phyloP scores from a whole-genome alignment of 2,113 vertebrate genomes.

The Tachysurus vachellii region DNA sequence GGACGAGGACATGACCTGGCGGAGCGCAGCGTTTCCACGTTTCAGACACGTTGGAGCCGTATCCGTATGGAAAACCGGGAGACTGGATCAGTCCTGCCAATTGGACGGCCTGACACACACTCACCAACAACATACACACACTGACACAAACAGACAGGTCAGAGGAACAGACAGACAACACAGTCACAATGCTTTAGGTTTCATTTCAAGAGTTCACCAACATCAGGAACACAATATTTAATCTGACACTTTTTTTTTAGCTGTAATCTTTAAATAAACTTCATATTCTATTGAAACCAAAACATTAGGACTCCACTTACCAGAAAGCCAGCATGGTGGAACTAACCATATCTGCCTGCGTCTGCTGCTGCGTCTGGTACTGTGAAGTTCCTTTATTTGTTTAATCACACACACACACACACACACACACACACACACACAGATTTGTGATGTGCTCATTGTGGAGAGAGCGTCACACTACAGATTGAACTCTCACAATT shows the following conservation, averaged over 20 bases:
- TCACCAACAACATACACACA: slow-evolving; percentile 43
- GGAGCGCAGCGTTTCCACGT: slow-evolving; percentile 85
- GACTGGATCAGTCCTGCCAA: slow-evolving; percentile 86
- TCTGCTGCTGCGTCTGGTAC: neutral
- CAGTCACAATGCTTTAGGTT: neutral
- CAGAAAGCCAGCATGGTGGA: slow-evolving; percentile 1
- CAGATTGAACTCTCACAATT: too few species aligned
- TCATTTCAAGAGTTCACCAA: neutral
- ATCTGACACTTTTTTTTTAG: neutral
- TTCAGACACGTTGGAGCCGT: slow-evolving; percentile 73
- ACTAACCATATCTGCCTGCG: neutral
- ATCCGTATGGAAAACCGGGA: slow-evolving; percentile 84
- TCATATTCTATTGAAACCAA: neutral
- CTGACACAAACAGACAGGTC: neutral
- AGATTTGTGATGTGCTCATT: neutral
- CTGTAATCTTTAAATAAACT: neutral
- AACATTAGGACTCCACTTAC: neutral
- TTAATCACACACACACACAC: neutral
- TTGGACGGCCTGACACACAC: slow-evolving; percentile 20
- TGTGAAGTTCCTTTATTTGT: slow-evolving; percentile 3
- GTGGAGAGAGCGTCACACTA: neutral
- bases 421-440: neutral
- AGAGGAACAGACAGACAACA: neutral
- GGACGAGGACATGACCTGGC: slow-evolving; percentile 75
- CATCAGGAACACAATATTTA: neutral